Evolutionary conservation across 2,888 invertebrate genomes (phyloP).

Genomic region (Ophioninae sp.): DNA sequence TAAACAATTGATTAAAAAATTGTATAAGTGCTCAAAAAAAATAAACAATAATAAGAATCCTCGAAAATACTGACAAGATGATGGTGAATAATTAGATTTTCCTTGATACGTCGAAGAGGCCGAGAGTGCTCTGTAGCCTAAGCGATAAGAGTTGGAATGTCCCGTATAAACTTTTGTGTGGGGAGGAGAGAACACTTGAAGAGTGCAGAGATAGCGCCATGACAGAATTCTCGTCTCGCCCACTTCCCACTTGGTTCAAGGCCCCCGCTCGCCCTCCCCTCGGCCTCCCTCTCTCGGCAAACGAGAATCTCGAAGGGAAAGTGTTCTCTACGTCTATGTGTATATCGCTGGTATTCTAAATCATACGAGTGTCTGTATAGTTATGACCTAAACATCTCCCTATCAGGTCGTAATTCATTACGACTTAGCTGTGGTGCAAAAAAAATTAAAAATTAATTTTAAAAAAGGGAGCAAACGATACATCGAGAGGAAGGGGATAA

Average conservation of each 20-base stretch:
- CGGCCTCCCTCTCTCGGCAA: not conserved
- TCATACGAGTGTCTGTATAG: not conserved
- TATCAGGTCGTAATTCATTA: not conserved
- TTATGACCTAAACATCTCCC: not conserved
- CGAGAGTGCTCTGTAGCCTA: not conserved
- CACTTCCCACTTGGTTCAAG: conserved; percentile 54
- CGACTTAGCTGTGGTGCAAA: not conserved
- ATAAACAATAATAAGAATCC: too few species aligned
- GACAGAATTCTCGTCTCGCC: conserved; percentile 47
- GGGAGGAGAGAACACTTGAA: conserved; percentile 13
- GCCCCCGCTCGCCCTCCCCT: conserved; percentile 7
- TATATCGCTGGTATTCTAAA: not conserved
- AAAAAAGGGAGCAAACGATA: not conserved
- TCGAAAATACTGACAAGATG: too few species aligned
- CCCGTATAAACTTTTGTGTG: not conserved
- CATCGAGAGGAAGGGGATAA: not conserved
- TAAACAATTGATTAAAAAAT: too few species aligned
- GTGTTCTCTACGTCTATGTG: conserved; percentile 37
- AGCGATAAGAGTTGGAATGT: not conserved
- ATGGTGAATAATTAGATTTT: too few species aligned
- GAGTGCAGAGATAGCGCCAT: conserved; percentile 32
- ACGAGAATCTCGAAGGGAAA: conserved; percentile 57
- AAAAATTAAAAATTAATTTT: not conserved
- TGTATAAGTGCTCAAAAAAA: too few species aligned
- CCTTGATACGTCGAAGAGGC: too few species aligned